phyloP scores from a whole-genome alignment of 2,113 vertebrate genomes.

The Antennarius striatus region DNA sequence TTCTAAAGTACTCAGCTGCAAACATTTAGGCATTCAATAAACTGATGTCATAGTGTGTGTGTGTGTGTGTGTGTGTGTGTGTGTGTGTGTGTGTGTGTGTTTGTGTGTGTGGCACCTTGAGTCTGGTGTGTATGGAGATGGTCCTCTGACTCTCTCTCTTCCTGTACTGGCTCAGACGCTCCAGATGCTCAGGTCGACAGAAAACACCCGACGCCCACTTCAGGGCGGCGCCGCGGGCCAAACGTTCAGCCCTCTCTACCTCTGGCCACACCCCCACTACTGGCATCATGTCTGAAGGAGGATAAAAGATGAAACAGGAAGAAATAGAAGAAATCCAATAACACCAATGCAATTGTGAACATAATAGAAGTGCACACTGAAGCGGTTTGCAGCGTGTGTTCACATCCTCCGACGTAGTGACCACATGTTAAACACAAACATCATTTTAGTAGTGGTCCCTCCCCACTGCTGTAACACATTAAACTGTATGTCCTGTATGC shows the following conservation, averaged over 20 bases:
- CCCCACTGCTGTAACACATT: no score
- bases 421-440: no score
- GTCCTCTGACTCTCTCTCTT: slow-evolving; percentile 91
- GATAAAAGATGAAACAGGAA: not conserved
- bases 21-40: not conserved
- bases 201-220: slow-evolving; percentile 98
- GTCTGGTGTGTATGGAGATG: slow-evolving; percentile 88
- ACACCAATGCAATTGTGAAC: no score
- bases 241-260: slow-evolving; percentile 85
- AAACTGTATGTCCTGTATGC: no score
- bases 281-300: slow-evolving; percentile 12
- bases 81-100: not conserved
- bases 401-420: no score
- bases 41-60: not conserved
- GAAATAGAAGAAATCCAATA: no score
- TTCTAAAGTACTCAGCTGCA: not conserved
- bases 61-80: not conserved
- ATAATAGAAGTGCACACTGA: no score
- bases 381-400: no score
- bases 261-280: slow-evolving; percentile 75
- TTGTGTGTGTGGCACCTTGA: slow-evolving; percentile 83
- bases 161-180: slow-evolving; percentile 86
- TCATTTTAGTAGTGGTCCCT: no score
- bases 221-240: slow-evolving; percentile 91
- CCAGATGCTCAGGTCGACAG: slow-evolving; percentile 89